phyloP scores from a whole-genome alignment of 2,113 vertebrate species.

The Callocephalon fimbriatum region DNA sequence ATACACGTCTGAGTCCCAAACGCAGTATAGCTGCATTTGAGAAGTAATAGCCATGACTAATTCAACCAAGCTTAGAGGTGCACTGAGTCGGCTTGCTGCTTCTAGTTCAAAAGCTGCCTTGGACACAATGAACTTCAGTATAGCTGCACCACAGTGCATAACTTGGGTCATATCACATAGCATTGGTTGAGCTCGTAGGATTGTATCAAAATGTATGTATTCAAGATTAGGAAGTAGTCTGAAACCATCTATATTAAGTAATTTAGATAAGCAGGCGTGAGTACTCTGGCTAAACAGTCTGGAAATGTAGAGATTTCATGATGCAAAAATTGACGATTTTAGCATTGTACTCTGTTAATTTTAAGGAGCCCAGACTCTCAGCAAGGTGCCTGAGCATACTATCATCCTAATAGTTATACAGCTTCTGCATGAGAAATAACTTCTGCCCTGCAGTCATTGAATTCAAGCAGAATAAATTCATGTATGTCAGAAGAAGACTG shows the following conservation, averaged over 20 bases:
- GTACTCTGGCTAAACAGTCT: background rate
- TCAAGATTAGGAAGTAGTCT: background rate
- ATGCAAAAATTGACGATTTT: background rate
- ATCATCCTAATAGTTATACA: background rate
- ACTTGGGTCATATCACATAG: background rate
- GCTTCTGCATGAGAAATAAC: background rate
- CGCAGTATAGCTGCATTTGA: background rate
- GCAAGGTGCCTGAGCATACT: background rate
- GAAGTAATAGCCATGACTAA: constrained; percentile 30
- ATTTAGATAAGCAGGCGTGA: background rate
- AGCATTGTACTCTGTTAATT: background rate
- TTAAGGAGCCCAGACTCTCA: background rate
- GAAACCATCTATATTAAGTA: background rate
- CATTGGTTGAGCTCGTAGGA: background rate
- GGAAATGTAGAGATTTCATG: background rate
- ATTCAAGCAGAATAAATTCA: background rate
- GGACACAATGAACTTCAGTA: background rate
- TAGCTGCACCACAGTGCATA: background rate
- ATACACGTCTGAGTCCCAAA: background rate
- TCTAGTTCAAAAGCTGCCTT: background rate
- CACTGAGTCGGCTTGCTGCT: background rate
- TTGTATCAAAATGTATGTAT: background rate
- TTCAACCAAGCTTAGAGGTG: background rate
- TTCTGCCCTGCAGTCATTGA: background rate
- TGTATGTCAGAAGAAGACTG: background rate